phyloP scores from a whole-genome alignment of 2,113 vertebrate genomes.

The Halichoeres trimaculatus region DNA sequence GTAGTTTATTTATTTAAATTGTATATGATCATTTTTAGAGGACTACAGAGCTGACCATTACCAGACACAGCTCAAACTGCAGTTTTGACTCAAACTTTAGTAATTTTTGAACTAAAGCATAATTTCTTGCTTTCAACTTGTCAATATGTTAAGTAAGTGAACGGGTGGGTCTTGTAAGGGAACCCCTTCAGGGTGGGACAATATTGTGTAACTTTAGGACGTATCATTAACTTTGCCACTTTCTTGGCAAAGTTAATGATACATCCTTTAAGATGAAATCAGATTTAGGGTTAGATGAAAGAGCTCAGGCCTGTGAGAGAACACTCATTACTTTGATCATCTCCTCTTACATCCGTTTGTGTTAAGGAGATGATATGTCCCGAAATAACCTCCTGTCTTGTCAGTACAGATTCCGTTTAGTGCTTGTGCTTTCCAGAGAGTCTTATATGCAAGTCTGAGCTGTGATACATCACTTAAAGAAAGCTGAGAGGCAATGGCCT shows the following conservation, averaged over 20 bases:
- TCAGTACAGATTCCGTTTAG: constrained; percentile 54
- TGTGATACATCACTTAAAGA: constrained; percentile 19
- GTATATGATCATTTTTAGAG: too few species aligned
- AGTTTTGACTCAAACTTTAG: too few species aligned
- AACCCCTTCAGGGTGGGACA: too few species aligned
- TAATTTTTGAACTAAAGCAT: too few species aligned
- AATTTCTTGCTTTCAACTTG: too few species aligned
- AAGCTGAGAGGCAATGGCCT: too few species aligned
- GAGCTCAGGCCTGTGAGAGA: constrained; percentile 23
- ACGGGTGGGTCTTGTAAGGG: too few species aligned
- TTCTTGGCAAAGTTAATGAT: constrained; percentile 4
- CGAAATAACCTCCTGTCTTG: constrained; percentile 41
- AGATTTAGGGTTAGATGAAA: constrained; percentile 16
- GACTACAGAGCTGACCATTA: too few species aligned
- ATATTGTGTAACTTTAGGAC: background rate
- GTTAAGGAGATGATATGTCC: constrained; percentile 54
- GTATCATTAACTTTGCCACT: too few species aligned
- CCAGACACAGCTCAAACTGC: too few species aligned
- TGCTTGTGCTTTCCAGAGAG: constrained; percentile 16
- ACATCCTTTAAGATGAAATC: constrained; percentile 26
- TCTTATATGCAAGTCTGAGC: background rate
- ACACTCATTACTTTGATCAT: constrained; percentile 56
- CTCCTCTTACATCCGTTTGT: constrained; percentile 39
- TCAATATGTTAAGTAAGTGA: too few species aligned
- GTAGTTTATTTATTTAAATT: too few species aligned